Evolutionary conservation across 2,888 invertebrate species (phyloP).

Genomic region (Drosophila peninsularis): DNA sequence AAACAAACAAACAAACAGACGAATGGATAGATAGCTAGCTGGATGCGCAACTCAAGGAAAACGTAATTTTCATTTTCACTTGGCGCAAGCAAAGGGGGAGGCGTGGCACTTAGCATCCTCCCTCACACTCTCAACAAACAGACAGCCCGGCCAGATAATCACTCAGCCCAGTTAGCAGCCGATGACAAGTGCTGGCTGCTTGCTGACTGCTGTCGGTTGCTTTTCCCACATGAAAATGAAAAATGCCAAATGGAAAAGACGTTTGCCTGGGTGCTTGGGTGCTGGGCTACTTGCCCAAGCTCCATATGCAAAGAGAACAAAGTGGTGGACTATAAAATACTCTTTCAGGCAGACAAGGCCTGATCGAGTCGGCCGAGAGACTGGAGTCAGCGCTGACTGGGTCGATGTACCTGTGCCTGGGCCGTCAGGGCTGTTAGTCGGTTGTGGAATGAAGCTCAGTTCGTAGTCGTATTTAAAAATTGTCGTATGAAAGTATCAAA

Average conservation of each 20-base stretch:
- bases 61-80: slow-evolving; percentile 59
- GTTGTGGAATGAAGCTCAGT: neutral
- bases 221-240: slow-evolving; percentile 31
- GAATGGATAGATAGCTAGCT: neutral
- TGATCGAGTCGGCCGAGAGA: neutral
- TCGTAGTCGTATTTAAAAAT: slow-evolving; percentile 5
- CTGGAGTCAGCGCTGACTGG: neutral
- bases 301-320: neutral
- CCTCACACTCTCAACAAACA: slow-evolving; percentile 28
- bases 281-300: neutral
- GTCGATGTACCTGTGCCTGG: too few species aligned
- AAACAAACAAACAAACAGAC: slow-evolving; percentile 42
- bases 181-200: slow-evolving; percentile 62
- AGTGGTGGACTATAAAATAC: too few species aligned
- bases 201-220: slow-evolving; percentile 11
- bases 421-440: neutral
- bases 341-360: too few species aligned
- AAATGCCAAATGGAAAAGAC: slow-evolving; percentile 26
- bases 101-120: neutral
- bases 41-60: slow-evolving; percentile 28
- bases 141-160: slow-evolving; percentile 65
- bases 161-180: slow-evolving; percentile 55
- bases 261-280: neutral
- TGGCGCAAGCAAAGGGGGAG: slow-evolving; percentile 4
- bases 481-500: neutral